These are phyloP conservation scores for Spea hammondii DNA, from an alignment of 2,797 vertebrate species.

Conservation along the genomic window DNA sequence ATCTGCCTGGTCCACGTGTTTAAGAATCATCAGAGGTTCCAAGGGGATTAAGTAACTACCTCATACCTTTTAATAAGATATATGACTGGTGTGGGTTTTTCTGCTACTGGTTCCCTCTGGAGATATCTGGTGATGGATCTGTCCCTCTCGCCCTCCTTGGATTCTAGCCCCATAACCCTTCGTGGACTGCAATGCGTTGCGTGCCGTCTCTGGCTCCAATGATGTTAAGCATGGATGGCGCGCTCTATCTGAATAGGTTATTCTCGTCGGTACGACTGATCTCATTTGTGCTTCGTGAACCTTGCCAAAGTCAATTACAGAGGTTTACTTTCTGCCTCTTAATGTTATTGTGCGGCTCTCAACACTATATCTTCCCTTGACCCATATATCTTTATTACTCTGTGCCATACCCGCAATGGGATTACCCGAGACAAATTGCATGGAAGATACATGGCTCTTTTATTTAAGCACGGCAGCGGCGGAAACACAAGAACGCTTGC, in stretches of 20 bases:
- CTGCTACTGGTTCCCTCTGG: too few species aligned
- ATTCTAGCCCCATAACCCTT: too few species aligned
- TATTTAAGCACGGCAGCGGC: neutral
- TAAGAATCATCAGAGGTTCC: too few species aligned
- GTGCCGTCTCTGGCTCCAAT: neutral
- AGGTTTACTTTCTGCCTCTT: conserved; percentile 42
- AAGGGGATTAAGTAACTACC: too few species aligned
- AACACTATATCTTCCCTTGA: conserved; percentile 62
- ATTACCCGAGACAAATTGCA: conserved; percentile 68
- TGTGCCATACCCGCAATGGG: conserved; percentile 57
- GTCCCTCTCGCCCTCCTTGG: too few species aligned
- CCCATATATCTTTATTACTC: conserved; percentile 64
- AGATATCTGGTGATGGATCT: too few species aligned
- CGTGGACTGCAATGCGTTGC: too few species aligned
- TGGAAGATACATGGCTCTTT: conserved; percentile 53
- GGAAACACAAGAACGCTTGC: neutral
- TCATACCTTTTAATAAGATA: too few species aligned
- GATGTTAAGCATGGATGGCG: neutral
- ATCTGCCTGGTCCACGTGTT: too few species aligned
- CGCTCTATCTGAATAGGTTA: neutral
- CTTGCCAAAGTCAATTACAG: conserved; percentile 47
- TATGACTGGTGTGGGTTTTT: too few species aligned
- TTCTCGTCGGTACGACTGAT: conserved; percentile 25
- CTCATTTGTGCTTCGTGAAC: conserved; percentile 28
- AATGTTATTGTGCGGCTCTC: conserved; percentile 47